These are phyloP conservation scores for Rhamphomyia laevipes DNA, from an alignment of 2,888 invertebrate genomes.

Conservation along the genomic window DNA sequence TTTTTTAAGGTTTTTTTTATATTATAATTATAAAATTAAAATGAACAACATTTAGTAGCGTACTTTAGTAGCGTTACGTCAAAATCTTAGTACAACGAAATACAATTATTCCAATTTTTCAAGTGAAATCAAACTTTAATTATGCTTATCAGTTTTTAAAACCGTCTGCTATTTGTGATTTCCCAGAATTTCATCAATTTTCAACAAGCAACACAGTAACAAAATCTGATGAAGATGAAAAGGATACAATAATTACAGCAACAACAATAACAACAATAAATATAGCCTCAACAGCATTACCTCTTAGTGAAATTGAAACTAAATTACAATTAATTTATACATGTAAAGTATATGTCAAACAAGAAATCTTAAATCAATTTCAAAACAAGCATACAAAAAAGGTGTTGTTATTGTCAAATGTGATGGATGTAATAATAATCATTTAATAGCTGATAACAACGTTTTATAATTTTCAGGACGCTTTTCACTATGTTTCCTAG, in stretches of 20 bases:
- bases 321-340: constrained; percentile 69
- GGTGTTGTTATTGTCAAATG: constrained; percentile 91
- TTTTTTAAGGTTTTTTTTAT: background rate
- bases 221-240: background rate
- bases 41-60: constrained; percentile 14
- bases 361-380: constrained; percentile 66
- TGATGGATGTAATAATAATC: constrained; percentile 75
- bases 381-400: constrained; percentile 68
- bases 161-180: background rate
- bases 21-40: constrained; percentile 5
- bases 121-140: background rate
- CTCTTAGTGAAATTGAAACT: constrained; percentile 30
- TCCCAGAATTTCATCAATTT: background rate
- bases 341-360: constrained; percentile 78
- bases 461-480: too few relatives aligned
- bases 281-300: constrained; percentile 10
- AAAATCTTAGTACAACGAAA: constrained; percentile 3
- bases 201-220: background rate
- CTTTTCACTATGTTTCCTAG: too few relatives aligned
- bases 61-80: constrained; percentile 13
- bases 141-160: constrained; percentile 1
- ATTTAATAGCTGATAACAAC: constrained; percentile 96
- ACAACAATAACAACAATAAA: too few relatives aligned
- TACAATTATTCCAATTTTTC: background rate
- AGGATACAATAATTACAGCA: too few relatives aligned